phyloP scores from a whole-genome alignment of 1,140 invertebrate genomes.

The Philopotamus ludificatus region DNA sequence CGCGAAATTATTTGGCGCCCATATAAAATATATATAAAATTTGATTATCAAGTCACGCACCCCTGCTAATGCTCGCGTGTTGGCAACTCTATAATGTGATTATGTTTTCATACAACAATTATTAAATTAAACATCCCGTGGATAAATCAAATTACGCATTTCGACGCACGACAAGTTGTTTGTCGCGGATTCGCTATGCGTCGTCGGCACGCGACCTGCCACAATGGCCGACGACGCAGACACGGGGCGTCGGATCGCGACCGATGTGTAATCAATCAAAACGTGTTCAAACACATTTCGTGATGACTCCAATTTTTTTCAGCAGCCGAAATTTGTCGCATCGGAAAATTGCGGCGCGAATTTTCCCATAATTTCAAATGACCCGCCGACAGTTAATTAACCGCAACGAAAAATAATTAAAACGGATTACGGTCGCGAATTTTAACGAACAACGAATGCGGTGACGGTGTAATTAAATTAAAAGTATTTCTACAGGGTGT shows the following conservation, averaged over 20 bases:
- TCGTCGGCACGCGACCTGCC: neutral
- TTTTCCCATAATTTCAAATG: no score
- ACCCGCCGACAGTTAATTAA: slow-evolving; percentile 25
- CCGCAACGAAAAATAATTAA: slow-evolving; percentile 37
- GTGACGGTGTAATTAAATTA: neutral
- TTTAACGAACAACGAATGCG: neutral
- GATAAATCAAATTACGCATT: slow-evolving; percentile 26
- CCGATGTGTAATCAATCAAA: slow-evolving; percentile 22
- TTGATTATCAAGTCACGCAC: neutral
- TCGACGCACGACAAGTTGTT: neutral
- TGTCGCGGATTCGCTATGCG: slow-evolving; percentile 2
- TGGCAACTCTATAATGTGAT: neutral
- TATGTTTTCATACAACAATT: slow-evolving; percentile 15
- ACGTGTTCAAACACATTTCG: neutral
- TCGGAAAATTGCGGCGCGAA: no score
- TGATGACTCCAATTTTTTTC: no score
- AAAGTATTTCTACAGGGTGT: no score
- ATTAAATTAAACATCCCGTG: slow-evolving; percentile 24
- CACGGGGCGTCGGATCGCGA: no score
- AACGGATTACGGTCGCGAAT: slow-evolving; percentile 27
- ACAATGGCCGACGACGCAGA: neutral
- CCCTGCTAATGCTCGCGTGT: slow-evolving; percentile 3
- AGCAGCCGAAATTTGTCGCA: no score
- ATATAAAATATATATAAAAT: no score
- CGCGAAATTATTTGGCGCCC: no score